Evolutionary conservation across 37 sponge, comb jelly and placozoan species (phyloP), one percentile per base, ranked within the genome.

Genomic region (Lycopodina hypogea): DNA sequence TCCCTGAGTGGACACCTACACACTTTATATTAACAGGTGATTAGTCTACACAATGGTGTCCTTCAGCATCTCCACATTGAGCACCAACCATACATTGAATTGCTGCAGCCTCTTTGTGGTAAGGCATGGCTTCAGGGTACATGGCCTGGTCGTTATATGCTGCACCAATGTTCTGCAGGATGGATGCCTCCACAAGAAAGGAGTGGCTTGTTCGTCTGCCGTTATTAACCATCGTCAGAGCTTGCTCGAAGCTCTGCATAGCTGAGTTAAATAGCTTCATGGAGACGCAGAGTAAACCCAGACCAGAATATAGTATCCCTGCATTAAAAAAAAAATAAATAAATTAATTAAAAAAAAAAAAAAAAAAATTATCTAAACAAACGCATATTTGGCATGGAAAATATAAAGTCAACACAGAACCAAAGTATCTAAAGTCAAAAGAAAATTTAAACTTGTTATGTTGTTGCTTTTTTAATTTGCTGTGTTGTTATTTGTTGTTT

Each of bases 91-190:
- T 52, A 84, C 93, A 74, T 35, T 92, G 81, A 9, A 88, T 52
- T 15, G 64, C 77, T 23, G 85, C 81, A 29, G 93, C 93, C 24
- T 84, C 77, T 77, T 57, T 69, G 82, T 88, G 88, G 65, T 87
- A 92, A 15, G 72, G 42, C 9, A 92, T 34, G 15, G 78, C 81
- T 42, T 92, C 93, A 7, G 55, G 22, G 73, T 69, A 92, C 55
- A 74, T 38, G 18, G 40, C 50, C 75, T 75, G 74, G 68, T 92
- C 93, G 36, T 92, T 92, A 71, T 87, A 88, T 29, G 80, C 82
- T 50, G 88, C 93, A 69, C 93, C 93, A 48, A 92, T 92, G 69
- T 92, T 92, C 79, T 92, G 93, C 36, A 92, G 75, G 1, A 92
- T 56, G 18, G 88, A 80, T 23, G 88, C 93, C 72, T 91, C 92